A percentile compares a stretch with the other conserved stretches of the same genome.
Conservation (phyloP, 2,888 invertebrate genomes). For the Eupithecia tripunctaria region DNA sequence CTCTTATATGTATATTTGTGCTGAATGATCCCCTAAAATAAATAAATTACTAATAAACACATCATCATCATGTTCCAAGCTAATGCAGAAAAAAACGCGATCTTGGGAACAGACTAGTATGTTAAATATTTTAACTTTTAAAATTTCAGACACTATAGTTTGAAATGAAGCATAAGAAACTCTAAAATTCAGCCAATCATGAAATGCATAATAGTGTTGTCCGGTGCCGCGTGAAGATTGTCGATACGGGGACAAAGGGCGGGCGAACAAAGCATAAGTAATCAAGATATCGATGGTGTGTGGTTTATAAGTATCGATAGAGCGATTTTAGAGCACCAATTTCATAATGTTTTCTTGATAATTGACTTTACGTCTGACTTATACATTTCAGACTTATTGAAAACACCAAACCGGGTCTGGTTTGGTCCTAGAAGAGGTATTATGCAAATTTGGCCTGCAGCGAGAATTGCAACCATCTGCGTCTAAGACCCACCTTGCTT, state of each 20-base stretch:
- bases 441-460: no score
- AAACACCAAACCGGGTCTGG: neutral
- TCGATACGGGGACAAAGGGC: conserved; percentile 73
- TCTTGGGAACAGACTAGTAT: no score
- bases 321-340: conserved; percentile 14
- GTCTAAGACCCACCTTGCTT: neutral
- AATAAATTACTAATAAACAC: no score
- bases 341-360: neutral
- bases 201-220: conserved; percentile 62
- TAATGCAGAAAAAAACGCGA: no score
- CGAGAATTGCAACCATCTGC: neutral
- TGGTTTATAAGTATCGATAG: conserved; percentile 11
- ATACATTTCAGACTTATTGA: neutral
- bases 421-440: neutral
- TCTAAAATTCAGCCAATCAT: conserved; percentile 53
- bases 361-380: neutral
- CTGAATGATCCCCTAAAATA: no score
- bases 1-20: no score
- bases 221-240: conserved; percentile 59
- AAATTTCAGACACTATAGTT: neutral
- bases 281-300: conserved; percentile 67
- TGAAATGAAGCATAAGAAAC: neutral
- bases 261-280: conserved; percentile 66
- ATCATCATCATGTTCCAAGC: no score
- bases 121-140: neutral